These are phyloP conservation scores for Euclidia mi DNA, from an alignment of 2,888 invertebrate genomes.

Conservation along the genomic window DNA sequence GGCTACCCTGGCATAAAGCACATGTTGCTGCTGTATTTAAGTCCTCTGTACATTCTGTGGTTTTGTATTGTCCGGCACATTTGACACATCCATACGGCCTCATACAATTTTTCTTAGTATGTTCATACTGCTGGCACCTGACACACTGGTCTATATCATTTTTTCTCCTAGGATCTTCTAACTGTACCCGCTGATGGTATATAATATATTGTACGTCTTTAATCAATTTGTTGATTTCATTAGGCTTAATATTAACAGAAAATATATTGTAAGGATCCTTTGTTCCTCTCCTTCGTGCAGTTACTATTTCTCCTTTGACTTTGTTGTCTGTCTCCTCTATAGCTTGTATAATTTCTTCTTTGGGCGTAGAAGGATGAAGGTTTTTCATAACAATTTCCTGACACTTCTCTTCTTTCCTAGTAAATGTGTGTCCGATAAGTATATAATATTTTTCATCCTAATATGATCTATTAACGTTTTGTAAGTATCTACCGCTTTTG, in stretches of 20 bases:
- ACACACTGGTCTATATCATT: neutral
- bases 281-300: neutral
- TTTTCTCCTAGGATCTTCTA: constrained; percentile 11
- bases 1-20: constrained; percentile 1
- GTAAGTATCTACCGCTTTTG: neutral
- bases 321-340: neutral
- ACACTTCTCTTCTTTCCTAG: too few relatives aligned
- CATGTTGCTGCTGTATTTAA: constrained; percentile 12
- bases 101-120: constrained; percentile 14
- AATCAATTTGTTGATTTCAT: neutral
- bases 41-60: neutral
- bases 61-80: constrained; percentile 5
- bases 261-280: neutral
- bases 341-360: neutral
- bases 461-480: constrained; percentile 2
- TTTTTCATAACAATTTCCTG: neutral
- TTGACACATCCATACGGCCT: constrained; percentile 14
- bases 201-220: neutral
- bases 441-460: neutral
- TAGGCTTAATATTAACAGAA: neutral
- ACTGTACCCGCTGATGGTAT: neutral
- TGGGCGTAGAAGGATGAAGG: neutral
- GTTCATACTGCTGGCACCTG: constrained; percentile 14
- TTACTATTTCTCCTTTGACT: neutral
- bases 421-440: neutral